Percentiles rank a stretch among this genome's conserved stretches.
phyloP scores from a whole-genome alignment of 2,888 invertebrate genomes.

The Neelides folsomi region DNA sequence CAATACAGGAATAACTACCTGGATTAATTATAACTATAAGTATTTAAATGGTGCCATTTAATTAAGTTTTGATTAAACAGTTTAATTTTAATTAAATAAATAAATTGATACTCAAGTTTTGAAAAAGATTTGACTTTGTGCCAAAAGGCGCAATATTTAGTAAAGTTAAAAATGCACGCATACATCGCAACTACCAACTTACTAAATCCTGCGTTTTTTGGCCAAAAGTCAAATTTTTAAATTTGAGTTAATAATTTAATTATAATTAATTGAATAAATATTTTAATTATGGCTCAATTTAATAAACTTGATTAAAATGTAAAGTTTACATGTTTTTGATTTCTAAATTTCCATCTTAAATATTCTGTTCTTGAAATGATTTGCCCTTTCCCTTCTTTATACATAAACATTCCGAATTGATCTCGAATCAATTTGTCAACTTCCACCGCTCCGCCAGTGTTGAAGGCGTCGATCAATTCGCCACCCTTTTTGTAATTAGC shows the following conservation, averaged over 20 bases:
- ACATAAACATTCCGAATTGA: constrained; percentile 77
- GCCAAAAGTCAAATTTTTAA: too few species aligned
- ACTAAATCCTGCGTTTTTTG: too few species aligned
- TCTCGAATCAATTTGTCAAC: constrained; percentile 65
- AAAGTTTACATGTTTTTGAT: constrained; percentile 41
- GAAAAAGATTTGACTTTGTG: too few species aligned
- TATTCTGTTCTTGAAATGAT: constrained; percentile 77
- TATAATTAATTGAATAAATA: neutral
- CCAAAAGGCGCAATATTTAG: too few species aligned
- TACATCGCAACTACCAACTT: too few species aligned
- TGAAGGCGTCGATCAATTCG: constrained; percentile 73
- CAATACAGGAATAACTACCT: constrained; percentile 72
- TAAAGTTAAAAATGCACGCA: too few species aligned
- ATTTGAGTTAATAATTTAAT: too few species aligned
- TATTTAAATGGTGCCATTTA: too few species aligned
- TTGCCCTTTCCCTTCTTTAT: constrained; percentile 69
- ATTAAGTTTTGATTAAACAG: too few species aligned
- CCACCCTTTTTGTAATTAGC: constrained; percentile 84
- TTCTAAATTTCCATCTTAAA: constrained; percentile 76
- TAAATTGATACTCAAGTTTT: too few species aligned
- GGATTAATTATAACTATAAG: constrained; percentile 2
- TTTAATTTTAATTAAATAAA: neutral
- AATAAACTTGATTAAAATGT: neutral
- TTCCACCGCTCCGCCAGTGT: constrained; percentile 58
- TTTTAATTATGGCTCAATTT: neutral